A percentile compares a stretch with the other conserved stretches of the same genome.
phyloP scores from a whole-genome alignment of 2,797 vertebrate species.

The Paguma larvata region DNA sequence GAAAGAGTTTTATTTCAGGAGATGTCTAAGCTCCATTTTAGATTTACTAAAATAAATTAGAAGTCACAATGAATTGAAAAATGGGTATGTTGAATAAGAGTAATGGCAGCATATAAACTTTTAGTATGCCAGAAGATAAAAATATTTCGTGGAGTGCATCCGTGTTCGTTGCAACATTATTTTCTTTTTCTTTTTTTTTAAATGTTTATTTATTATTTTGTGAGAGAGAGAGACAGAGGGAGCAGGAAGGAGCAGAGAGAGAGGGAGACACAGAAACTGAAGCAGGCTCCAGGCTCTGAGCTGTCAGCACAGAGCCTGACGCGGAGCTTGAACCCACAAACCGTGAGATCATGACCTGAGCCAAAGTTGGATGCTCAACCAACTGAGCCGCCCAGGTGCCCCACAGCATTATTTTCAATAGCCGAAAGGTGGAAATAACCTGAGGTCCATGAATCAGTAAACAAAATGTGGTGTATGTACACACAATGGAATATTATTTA shows the following conservation, averaged over 20 bases:
- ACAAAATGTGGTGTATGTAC: not conserved
- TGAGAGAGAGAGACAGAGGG: too few relatives aligned
- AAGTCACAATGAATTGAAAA: conserved; percentile 11
- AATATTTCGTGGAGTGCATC: not conserved
- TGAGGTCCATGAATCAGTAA: not conserved
- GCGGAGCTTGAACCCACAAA: too few relatives aligned
- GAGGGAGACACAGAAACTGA: too few relatives aligned
- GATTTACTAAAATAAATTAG: not conserved
- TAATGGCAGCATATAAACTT: not conserved
- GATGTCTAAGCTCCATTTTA: not conserved
- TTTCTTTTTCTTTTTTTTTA: not conserved
- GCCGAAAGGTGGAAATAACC: not conserved
- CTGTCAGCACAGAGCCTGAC: too few relatives aligned
- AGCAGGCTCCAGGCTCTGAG: too few relatives aligned
- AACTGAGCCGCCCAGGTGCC: too few relatives aligned
- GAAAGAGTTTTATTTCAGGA: not conserved
- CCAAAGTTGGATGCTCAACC: too few relatives aligned
- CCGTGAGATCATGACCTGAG: too few relatives aligned
- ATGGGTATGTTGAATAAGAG: not conserved
- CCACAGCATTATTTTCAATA: not conserved
- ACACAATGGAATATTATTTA: not conserved
- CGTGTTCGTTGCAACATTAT: not conserved
- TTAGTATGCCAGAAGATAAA: not conserved
- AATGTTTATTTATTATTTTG: too few relatives aligned
- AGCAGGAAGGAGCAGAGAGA: too few relatives aligned